These are phyloP conservation scores for Prorops nasuta DNA, from an alignment of 1,140 invertebrate genomes.

Conservation along the genomic window DNA sequence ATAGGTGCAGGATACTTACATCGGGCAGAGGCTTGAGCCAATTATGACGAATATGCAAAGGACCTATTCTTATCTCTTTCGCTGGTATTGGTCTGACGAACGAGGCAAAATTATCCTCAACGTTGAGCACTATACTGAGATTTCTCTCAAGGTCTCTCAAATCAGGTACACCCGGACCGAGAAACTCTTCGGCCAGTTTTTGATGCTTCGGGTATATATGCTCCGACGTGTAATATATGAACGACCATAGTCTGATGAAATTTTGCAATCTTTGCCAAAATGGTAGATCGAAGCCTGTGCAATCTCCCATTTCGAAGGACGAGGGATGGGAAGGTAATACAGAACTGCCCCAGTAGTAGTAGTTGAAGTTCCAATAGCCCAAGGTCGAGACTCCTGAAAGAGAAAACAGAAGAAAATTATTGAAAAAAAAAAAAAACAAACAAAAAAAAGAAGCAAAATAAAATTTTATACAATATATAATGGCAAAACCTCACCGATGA, in stretches of 20 bases:
- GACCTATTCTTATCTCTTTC: too few relatives aligned
- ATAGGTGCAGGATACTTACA: not conserved
- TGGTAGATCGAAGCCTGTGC: not conserved
- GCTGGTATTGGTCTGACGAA: too few relatives aligned
- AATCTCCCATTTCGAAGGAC: not conserved
- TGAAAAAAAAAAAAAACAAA: slow-evolving; percentile 12
- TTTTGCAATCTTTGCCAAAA: not conserved
- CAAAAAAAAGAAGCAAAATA: not conserved
- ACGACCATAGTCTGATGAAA: slow-evolving; percentile 3
- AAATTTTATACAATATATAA: not conserved
- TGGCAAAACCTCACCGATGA: slow-evolving; percentile 16
- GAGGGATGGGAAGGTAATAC: not conserved
- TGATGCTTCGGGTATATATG: slow-evolving; percentile 1
- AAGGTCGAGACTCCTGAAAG: not conserved
- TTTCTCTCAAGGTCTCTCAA: slow-evolving; percentile 9
- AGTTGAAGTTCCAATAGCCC: not conserved
- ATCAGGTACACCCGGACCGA: slow-evolving; percentile 9
- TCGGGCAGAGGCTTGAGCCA: not conserved
- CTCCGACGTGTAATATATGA: slow-evolving; percentile 7
- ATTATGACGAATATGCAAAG: not conserved
- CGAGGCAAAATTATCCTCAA: too few relatives aligned
- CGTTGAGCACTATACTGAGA: slow-evolving; percentile 9
- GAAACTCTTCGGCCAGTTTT: slow-evolving; percentile 7
- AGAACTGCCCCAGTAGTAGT: not conserved
- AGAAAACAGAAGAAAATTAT: slow-evolving; percentile 12